Evolutionary conservation across 2,797 vertebrate genomes (phyloP), one percentile per base, ranked within the genome.

Genomic region (Sebastes cheni): DNA sequence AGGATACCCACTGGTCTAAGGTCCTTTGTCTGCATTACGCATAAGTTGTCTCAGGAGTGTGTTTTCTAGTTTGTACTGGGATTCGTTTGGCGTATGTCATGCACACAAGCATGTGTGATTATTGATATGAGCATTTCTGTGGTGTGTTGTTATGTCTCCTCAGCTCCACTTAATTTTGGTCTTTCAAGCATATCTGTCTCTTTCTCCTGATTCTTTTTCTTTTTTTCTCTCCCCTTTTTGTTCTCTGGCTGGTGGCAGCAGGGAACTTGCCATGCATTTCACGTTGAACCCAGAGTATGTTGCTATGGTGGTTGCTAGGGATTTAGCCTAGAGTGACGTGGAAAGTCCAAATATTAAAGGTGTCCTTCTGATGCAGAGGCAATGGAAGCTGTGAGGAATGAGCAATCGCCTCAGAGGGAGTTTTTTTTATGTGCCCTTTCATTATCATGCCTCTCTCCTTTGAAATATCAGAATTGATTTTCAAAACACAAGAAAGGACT

Each of bases 221-320:
- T 36, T 70, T 50, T 36, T 20, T 50, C 29, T 25, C 34, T 62
- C 69, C 32, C 61, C 65, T 42, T 75, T 71, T 87, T 87, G 79
- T 56, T 62, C 83, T 85, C 86, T 89, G 88, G 79, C 91, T 91
- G 85, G 89, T 93, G 91, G 93, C 86, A 87, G 92, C 81, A 85
- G 80, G 89, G 84, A 92, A 94, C 94, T 96, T 96, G 82, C 93
- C 87, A 96, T 96, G 95, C 96, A 94, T 91, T 95, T 95, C 96
- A 96, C 95, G 95, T 96, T 91, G 91, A 91, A 89, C 91, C 85
- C 87, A 75, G 93, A 92, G 90, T 93, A 95, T 94, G 96, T 96
- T 96, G 96, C 95, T 95, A 96, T 93, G 96, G 93, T 95, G 96
- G 95, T 96, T 96, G 95, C 96, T 96, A 96, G 92, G 95, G 96